Percentiles rank a stretch among this genome's conserved stretches.
These are phyloP conservation scores for Pionites leucogaster DNA, from an alignment of 2,113 vertebrate species.

Conservation along the genomic window DNA sequence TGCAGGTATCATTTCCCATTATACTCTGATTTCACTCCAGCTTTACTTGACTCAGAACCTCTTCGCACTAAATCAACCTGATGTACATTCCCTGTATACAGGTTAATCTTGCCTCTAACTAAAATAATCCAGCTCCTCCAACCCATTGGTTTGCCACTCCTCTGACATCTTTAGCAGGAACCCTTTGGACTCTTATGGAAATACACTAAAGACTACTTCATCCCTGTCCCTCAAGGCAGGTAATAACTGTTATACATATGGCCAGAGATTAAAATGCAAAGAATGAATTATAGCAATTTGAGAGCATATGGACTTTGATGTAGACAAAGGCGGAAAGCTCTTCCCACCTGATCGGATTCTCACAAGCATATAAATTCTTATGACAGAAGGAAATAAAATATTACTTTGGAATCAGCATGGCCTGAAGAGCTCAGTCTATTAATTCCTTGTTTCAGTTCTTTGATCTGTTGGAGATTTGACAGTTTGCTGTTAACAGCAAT, in stretches of 20 bases:
- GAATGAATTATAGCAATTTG: conserved; percentile 40
- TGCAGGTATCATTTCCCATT: background rate
- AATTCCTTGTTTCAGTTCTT: conserved; percentile 51
- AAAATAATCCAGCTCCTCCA: background rate
- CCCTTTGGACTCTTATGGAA: conserved; percentile 6
- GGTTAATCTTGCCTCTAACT: background rate
- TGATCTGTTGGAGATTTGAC: conserved; percentile 71
- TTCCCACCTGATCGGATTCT: conserved; percentile 42
- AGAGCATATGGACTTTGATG: conserved; percentile 73
- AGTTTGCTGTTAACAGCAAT: conserved; percentile 50
- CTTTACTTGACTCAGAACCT: background rate
- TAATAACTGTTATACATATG: conserved; percentile 52
- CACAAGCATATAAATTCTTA: conserved; percentile 51
- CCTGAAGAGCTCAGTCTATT: conserved; percentile 50
- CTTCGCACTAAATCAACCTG: background rate
- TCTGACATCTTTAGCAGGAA: background rate
- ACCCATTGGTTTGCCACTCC: background rate
- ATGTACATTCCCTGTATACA: background rate
- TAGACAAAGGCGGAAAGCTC: conserved; percentile 43
- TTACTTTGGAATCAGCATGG: conserved; percentile 45
- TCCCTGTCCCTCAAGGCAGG: conserved; percentile 47
- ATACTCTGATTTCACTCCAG: background rate
- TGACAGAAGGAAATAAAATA: conserved; percentile 59
- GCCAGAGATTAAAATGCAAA: conserved; percentile 57
- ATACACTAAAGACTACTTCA: conserved; percentile 9